phyloP scores from a whole-genome alignment of 2,888 invertebrate genomes.

The Iselma pallidipennis region DNA sequence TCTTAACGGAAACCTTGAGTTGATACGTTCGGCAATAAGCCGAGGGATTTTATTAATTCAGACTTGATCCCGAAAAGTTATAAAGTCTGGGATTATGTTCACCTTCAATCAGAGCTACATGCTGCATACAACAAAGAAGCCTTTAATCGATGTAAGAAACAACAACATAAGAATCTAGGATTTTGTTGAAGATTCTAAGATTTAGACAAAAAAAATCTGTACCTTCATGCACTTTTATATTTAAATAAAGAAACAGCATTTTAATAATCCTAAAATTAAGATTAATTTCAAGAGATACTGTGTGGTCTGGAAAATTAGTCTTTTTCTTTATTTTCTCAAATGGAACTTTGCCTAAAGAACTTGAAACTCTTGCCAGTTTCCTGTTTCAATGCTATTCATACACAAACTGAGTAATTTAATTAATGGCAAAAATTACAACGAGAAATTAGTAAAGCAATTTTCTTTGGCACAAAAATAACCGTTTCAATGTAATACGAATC shows the following conservation, averaged over 20 bases:
- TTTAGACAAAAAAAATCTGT: too few species aligned
- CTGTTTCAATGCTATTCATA: background rate
- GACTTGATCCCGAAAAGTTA: background rate
- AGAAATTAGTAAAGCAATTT: too few species aligned
- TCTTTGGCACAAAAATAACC: too few species aligned
- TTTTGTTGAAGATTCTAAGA: too few species aligned
- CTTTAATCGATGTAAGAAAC: background rate
- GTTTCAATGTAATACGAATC: slow-evolving; percentile 3
- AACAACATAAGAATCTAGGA: background rate
- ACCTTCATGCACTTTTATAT: too few species aligned
- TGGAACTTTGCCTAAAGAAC: background rate
- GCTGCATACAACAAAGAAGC: background rate
- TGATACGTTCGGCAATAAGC: background rate
- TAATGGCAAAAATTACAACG: background rate
- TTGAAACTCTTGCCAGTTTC: background rate
- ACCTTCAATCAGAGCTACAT: slow-evolving; percentile 1
- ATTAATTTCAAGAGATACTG: background rate
- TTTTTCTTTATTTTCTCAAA: background rate
- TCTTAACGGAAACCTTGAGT: too few species aligned
- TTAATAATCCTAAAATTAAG: background rate
- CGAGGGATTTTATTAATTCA: background rate
- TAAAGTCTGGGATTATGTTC: background rate
- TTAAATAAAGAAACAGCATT: background rate
- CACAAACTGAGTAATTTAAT: background rate
- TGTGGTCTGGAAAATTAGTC: background rate